Base-by-base conservation (phyloP, 1,140 invertebrate genomes). In the Aphaenogaster floridana region DNA sequence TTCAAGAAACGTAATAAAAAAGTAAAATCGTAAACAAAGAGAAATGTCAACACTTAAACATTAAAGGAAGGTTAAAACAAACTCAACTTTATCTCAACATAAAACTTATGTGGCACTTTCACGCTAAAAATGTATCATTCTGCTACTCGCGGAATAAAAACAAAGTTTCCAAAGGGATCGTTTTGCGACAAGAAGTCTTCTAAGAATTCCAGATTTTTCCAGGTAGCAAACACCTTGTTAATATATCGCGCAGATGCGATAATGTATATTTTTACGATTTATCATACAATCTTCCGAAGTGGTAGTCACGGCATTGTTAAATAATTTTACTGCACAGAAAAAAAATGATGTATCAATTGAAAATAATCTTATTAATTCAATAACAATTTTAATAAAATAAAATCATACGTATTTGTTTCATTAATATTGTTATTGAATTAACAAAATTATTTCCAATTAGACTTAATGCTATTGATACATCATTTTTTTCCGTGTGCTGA, bases 211-310 rank as follows among this genome's bases (percentile, higher is more conserved):
- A 69, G 6, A 34, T 48, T 48, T 69, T 28, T 69, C 42, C 21
- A 50, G n/a, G 9, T 13, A n/a, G 13, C 34, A 69, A 69, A 69
- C 15, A 45, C 5, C 11, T 13, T 13, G 13, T 80, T 17, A 13
- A 57, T 45, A n/a, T 34, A 74, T 45, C 54, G 17, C 28, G 34
- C 54, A 7, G 54, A 13, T 45, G 21, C n/a, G 28, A 78, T n/a
- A 34, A 21, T 57, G 13, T 76, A 9, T 45, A 76, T 28, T 36
- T 54, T 72, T 54, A 36, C 50, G 36, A 72, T 36, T 76, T 74
- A 57, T 61, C 59, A 17, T 42, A 48, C 9, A 34, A 45, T 78
- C 21, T 45, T n/a, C 2, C 0, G 9, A 39, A 52, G 1, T 28
- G 28, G 17, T 7, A 63, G 15, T 39, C 45, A 52, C 13, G 17